Conservation (phyloP, 2,113 vertebrate species). For the Tretioscincus oriximinensis region DNA sequence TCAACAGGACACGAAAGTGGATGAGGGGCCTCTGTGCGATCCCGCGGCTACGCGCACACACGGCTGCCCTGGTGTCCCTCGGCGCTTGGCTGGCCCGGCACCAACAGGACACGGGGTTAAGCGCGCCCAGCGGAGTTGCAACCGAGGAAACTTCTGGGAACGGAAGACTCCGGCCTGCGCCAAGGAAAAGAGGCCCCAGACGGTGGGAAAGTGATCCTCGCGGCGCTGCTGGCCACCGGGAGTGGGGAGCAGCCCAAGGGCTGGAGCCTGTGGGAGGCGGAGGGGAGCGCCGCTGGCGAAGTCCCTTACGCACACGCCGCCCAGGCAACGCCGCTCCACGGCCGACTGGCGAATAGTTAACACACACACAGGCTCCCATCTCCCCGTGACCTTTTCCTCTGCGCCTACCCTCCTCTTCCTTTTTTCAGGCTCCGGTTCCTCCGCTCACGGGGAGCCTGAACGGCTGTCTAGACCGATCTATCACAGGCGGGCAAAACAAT, state of each 20-base stretch:
- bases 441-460: slow-evolving; percentile 76
- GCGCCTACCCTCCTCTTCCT: slow-evolving; percentile 54
- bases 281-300: not conserved
- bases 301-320: not conserved
- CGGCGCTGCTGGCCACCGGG: rapidly evolving
- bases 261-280: not conserved
- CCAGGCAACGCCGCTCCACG: not conserved
- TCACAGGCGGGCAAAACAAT: slow-evolving; percentile 67
- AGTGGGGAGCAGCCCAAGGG: not conserved
- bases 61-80: not conserved
- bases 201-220: slow-evolving; percentile 48
- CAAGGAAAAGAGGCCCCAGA: slow-evolving; percentile 58
- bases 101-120: not conserved
- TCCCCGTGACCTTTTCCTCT: slow-evolving; percentile 66
- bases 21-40: rapidly evolving
- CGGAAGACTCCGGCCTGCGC: slow-evolving; percentile 36
- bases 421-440: slow-evolving; percentile 62
- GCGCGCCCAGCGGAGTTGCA: slow-evolving; percentile 48
- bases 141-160: slow-evolving; percentile 54
- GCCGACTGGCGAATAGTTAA: slow-evolving; percentile 6
- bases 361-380: slow-evolving; percentile 31
- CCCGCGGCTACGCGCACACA: not conserved
- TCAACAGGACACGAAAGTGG: too few species aligned
- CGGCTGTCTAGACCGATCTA: slow-evolving; percentile 82
- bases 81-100: not conserved